A percentile compares a stretch with the other conserved stretches of the same genome.
Conservation (phyloP, 2,888 invertebrate species). For the Pandemis cinnamomeana region DNA sequence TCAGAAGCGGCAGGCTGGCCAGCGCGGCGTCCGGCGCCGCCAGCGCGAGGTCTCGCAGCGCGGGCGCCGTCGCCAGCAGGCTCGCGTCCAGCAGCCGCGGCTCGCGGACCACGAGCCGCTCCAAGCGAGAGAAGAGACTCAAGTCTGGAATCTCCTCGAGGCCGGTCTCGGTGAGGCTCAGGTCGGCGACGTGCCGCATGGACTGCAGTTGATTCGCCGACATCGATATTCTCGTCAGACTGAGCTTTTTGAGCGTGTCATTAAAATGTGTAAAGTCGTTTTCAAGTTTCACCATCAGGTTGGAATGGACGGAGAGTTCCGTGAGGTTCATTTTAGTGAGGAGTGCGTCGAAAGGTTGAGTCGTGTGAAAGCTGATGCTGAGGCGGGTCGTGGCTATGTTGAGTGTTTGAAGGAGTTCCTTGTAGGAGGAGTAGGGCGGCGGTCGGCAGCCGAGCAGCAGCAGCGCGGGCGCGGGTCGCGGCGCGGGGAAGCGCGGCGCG, state of each 20-base stretch:
- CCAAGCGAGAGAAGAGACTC: background rate
- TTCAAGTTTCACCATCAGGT: background rate
- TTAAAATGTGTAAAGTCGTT: background rate
- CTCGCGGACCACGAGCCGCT: slow-evolving; percentile 8
- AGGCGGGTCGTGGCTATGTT: background rate
- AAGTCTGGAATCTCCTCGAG: slow-evolving; percentile 13
- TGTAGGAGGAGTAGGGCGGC: background rate
- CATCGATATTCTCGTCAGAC: background rate
- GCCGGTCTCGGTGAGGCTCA: slow-evolving; percentile 14
- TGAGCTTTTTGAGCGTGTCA: slow-evolving; percentile 2
- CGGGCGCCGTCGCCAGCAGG: background rate
- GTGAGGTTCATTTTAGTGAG: background rate
- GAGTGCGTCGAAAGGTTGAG: background rate
- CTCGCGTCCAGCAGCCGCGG: slow-evolving; percentile 2
- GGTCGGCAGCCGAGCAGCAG: background rate
- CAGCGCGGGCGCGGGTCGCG: background rate
- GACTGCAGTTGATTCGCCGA: background rate
- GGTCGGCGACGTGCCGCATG: background rate
- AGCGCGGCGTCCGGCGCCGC: slow-evolving; percentile 20
- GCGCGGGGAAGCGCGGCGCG: background rate
- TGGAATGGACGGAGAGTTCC: background rate
- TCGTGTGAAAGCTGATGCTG: background rate
- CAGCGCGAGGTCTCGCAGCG: slow-evolving; percentile 7
- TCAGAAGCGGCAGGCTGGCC: background rate
- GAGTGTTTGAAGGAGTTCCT: background rate